phyloP scores from a whole-genome alignment of 1,140 invertebrate genomes.

The Augochlora pura region DNA sequence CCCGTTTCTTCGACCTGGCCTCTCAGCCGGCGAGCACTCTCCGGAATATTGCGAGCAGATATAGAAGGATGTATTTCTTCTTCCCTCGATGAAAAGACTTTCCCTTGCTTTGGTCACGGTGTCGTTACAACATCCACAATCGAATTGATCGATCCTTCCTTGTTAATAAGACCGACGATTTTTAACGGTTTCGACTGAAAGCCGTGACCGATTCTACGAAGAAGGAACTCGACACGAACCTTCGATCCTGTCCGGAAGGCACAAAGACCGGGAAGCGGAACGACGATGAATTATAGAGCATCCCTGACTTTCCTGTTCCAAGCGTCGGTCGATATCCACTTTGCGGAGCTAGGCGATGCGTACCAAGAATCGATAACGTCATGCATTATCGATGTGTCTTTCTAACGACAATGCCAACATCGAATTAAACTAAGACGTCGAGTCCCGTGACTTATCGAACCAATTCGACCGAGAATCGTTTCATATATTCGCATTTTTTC shows the following conservation, averaged over 20 bases:
- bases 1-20: conserved; percentile 19
- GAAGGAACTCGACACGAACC: conserved; percentile 1
- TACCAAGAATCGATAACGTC: conserved; percentile 47
- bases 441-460: too few relatives aligned
- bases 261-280: conserved; percentile 48
- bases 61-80: not conserved
- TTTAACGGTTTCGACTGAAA: not conserved
- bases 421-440: too few relatives aligned
- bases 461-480: too few relatives aligned
- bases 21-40: not conserved
- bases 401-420: not conserved
- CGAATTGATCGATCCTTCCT: too few relatives aligned
- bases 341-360: conserved; percentile 23
- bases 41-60: conserved; percentile 14
- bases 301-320: conserved; percentile 35
- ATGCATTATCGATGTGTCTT: conserved; percentile 44
- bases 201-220: not conserved
- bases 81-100: not conserved
- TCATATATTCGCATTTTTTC: too few relatives aligned
- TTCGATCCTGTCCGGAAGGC: conserved; percentile 2
- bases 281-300: conserved; percentile 52
- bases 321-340: conserved; percentile 42
- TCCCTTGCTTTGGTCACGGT: not conserved
- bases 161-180: not conserved
- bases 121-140: too few relatives aligned